Evolutionary conservation across 2,888 invertebrate genomes (phyloP), one percentile per base, ranked within the genome.

Genomic region (Dasypogon diadema): DNA sequence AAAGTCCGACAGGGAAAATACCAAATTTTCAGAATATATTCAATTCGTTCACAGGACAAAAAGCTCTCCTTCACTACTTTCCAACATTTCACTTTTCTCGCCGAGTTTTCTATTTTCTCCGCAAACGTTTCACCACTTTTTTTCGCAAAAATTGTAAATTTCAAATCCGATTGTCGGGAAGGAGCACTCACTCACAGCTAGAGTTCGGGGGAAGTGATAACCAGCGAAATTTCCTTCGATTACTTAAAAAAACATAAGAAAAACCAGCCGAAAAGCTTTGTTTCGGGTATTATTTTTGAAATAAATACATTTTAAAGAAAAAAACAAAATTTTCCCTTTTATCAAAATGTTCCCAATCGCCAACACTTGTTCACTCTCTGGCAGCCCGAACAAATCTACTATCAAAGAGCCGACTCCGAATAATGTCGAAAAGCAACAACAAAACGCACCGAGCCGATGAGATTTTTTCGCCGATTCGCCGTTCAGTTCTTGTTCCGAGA

Each of bases 331-430:
- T 48, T 70, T 48, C 34, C 34, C 34, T 70, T 63, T 18, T 54
- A 70, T 70, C 54, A 58, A 68, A 72, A 63, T 37, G 21, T 58
- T 63, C 55, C 63, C 30, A 56, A 26, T 48, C 56, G 63, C 37
- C 75, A 68, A 73, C 75, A 68, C 77, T 76, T 77, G 75, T 72
- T 78, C 73, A 78, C 78, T 74, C 76, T 70, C 75, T 75, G 78
- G 73, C 76, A 75, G 76, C 75, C 78, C 78, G 75, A 78, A 76
- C 78, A 76, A 76, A 78, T 78, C 78, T 78, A 72, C 54, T 24
- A 46, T 51, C 22, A 54, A 54, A 70, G 70, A 70, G 54, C 26
- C 26, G 55, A 48, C 24, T 54, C 54, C 48, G 65, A 48, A 48
- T 54, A 26, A 70, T 54, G 51, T 18, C 21, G 18, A 21, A 54